Conservation (phyloP, 2,888 invertebrate species). For the Eueremaeus valkanovi region DNA sequence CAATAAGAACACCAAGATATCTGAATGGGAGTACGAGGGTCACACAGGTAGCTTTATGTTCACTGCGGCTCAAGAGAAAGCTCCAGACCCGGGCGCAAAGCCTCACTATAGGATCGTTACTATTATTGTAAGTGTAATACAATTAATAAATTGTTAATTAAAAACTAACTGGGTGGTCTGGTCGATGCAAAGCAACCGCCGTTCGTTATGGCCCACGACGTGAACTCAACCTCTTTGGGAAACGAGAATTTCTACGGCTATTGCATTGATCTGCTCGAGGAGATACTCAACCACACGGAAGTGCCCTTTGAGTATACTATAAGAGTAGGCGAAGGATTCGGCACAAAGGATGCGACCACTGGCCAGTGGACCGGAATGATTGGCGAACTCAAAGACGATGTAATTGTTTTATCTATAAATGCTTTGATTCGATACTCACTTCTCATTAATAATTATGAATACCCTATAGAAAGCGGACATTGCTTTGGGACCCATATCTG, state of each 20-base stretch:
- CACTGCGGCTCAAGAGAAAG: constrained; percentile 31
- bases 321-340: constrained; percentile 75
- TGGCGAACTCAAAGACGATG: constrained; percentile 68
- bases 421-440: background rate
- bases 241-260: constrained; percentile 63
- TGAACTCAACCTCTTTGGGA: constrained; percentile 51
- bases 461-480: constrained; percentile 72
- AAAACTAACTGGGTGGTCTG: background rate
- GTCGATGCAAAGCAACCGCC: constrained; percentile 55
- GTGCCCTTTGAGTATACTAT: constrained; percentile 72
- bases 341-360: constrained; percentile 81
- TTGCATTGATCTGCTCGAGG: constrained; percentile 87
- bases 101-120: constrained; percentile 63
- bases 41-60: constrained; percentile 34
- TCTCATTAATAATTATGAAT: constrained; percentile 38
- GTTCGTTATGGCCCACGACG: constrained; percentile 53
- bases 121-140: constrained; percentile 63
- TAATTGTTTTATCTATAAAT: too few relatives aligned
- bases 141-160: background rate
- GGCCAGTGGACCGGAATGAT: constrained; percentile 66
- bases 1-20: constrained; percentile 20
- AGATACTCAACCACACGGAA: constrained; percentile 74
- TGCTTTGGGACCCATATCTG: constrained; percentile 85
- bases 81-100: too few relatives aligned
- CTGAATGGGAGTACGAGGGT: constrained; percentile 41